Base-by-base conservation (phyloP, 2,113 vertebrate species). In the Benitochromis conjunctus region DNA sequence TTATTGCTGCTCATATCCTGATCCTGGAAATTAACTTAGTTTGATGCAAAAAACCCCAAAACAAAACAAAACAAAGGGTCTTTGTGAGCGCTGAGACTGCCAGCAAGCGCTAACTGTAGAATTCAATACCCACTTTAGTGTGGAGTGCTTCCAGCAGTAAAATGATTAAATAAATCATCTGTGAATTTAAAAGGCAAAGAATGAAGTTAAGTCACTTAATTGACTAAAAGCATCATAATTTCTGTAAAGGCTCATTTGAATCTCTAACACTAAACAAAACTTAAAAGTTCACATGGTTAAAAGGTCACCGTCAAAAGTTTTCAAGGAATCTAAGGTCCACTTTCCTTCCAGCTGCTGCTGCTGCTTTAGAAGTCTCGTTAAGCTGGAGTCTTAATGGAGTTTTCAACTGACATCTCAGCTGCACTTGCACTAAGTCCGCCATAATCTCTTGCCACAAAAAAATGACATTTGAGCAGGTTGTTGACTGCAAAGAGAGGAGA, bases 1-100 rank as follows among this genome's bases (percentile, higher is more conserved):
- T 85, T 60, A 89, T 81, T 88, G 76, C 16, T 1, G 48, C 74
- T 85, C 81, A 82, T 76, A 69, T 88, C 85, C 86, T 88, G 88
- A 86, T 87, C 79, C 74, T 79, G 84, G 71, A 81, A 85, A 91
- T 85, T 9, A 89, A 89, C 57, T 90, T 55, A 87, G 81, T 51
- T 84, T 87, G 21, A 84, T 86, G 58, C 74, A 89, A 46, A 11
- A 46, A 71, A 16, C 34, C 7, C 34, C 7, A 51, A 71, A 2
- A 31, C 38, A 71, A 48, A 71, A 4, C 38, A 85, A 55, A 55
- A 87, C 36, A 26, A 26, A 31, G 31, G 36, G 62, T 36, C 60
- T 64, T 54, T 31, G 21, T 66, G 36, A 89, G 69, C 34, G 13
- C 69, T 4, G 19, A 55, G 82, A 77, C 21, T 9, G 66, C 36